Evolutionary conservation across 1,140 invertebrate species (phyloP), one percentile per base, ranked within the genome.

Genomic region (Triops longicaudatus): DNA sequence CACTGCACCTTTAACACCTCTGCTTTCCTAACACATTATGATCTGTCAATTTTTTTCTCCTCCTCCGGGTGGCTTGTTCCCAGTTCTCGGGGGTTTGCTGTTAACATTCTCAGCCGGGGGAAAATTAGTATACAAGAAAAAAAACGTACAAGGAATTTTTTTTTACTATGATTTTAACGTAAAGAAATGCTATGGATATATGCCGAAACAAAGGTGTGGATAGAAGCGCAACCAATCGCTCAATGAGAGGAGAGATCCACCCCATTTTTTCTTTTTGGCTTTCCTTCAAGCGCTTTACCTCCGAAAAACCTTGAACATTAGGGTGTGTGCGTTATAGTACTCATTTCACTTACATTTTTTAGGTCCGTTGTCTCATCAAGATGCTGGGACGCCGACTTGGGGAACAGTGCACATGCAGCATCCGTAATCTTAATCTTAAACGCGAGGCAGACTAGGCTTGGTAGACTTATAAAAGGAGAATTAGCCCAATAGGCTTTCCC

Each of bases 181-280:
- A 14, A 22, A 63, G 17, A 63, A 1, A 17, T 22, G 14, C 17
- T 22, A 22, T 22, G 22, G 22, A 22, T 14, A 14, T 22, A 14
- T 17, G 17, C 22, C 50, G 50, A 63, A 22, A 63, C 50, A 63
- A 63, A 63, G 50, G 50, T n/a, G 50, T 17, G 50, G 50, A 63
- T 63, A 63, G n/a, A 63, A 63, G 50, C 50, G 50, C 50, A 63
- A 63, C 50, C 14, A 63, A 63, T 63, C 50, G 50, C 50, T 63
- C 50, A 63, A 63, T 63, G 50, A 63, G 50, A 63, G 17, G 50
- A 63, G 50, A 63, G 50, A 63, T 63, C n/a, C 50, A 63, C 50
- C 50, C n/a, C 14, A 63, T 63, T 63, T 1, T 44, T 44, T 63
- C 22, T 63, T 63, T 63, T 14, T 63, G 5, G 14, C 2, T 14